These are phyloP conservation scores for Psittacara wagleri DNA, from an alignment of 2,113 vertebrate species.

Conservation along the genomic window DNA sequence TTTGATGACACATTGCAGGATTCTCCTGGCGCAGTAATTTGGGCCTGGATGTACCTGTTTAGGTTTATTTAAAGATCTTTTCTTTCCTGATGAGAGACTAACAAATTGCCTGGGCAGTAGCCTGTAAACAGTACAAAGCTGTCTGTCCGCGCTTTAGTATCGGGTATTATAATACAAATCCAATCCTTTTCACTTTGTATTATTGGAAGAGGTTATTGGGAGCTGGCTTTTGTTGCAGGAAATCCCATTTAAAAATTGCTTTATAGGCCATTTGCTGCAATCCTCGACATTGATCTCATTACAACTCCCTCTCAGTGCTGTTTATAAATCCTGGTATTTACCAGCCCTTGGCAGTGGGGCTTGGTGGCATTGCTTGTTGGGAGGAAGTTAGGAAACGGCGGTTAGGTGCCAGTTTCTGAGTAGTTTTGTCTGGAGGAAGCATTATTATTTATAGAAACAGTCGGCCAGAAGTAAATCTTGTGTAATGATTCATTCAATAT, in stretches of 20 bases:
- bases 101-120: not conserved
- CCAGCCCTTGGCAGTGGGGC: not conserved
- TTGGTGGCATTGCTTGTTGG: not conserved
- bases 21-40: not conserved
- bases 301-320: not conserved
- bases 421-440: not conserved
- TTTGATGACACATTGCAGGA: not conserved
- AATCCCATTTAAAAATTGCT: conserved; percentile 47
- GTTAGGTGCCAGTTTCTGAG: not conserved
- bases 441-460: not conserved
- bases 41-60: not conserved
- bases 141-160: not conserved
- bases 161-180: not conserved
- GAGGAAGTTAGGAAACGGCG: not conserved
- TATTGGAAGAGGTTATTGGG: not conserved
- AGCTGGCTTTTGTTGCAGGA: conserved; percentile 34
- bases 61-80: not conserved
- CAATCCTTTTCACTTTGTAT: not conserved
- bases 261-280: conserved; percentile 52
- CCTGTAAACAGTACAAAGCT: not conserved
- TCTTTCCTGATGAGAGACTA: not conserved
- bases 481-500: not conserved
- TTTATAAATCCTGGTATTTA: conserved; percentile 16
- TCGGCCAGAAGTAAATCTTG: not conserved
- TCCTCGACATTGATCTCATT: conserved; percentile 43